Evolutionary conservation across 2,888 invertebrate species (phyloP).

Genomic region (Sphinx pinastri): DNA sequence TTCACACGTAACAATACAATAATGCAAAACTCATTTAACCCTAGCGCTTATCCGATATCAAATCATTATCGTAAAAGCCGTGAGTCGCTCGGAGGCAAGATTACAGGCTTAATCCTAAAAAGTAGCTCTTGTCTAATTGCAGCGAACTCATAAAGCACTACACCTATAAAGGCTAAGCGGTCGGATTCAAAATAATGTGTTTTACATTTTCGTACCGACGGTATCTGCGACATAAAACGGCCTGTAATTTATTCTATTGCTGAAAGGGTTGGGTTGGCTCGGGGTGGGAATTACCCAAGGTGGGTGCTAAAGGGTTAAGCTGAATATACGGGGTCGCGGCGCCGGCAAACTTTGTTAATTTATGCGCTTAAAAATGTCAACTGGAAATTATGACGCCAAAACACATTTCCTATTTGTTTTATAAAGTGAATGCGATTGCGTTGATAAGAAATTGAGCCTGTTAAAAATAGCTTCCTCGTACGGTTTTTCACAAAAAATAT

Average conservation of each 20-base stretch:
- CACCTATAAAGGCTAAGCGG: slow-evolving; percentile 82
- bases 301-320: slow-evolving; percentile 85
- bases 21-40: slow-evolving; percentile 32
- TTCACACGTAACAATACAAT: neutral
- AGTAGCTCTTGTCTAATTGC: slow-evolving; percentile 78
- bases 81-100: slow-evolving; percentile 54
- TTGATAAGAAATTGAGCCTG: slow-evolving; percentile 41
- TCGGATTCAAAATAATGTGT: slow-evolving; percentile 83
- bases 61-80: slow-evolving; percentile 68
- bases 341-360: slow-evolving; percentile 83
- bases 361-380: slow-evolving; percentile 85
- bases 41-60: slow-evolving; percentile 54
- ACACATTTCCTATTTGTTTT: slow-evolving; percentile 80
- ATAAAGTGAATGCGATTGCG: slow-evolving; percentile 61
- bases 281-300: slow-evolving; percentile 84
- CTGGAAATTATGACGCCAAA: slow-evolving; percentile 82
- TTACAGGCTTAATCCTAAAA: slow-evolving; percentile 73
- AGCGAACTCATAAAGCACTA: slow-evolving; percentile 76
- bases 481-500: neutral
- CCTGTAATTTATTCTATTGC: slow-evolving; percentile 84
- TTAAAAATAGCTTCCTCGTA: neutral
- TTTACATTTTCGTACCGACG: slow-evolving; percentile 81
- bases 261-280: slow-evolving; percentile 80
- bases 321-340: slow-evolving; percentile 79
- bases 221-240: slow-evolving; percentile 83